Base-by-base conservation (phyloP, 2,113 vertebrate genomes). In the Peromyscus maniculatus region DNA sequence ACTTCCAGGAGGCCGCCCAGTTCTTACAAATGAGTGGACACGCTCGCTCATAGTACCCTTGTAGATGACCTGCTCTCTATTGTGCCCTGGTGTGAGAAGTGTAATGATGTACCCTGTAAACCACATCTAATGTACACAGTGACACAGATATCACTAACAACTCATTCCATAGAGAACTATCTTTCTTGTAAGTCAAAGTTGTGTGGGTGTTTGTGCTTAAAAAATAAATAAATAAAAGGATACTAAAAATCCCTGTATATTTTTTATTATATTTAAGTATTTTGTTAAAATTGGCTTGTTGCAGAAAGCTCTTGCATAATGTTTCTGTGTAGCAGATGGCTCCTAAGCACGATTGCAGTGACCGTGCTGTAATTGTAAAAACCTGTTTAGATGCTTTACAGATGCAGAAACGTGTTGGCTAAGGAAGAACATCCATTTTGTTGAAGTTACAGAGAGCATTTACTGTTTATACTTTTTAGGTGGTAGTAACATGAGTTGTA, bases 151-250 rank as follows among this genome's bases (percentile, higher is more conserved):
- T 97, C 89, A 98, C 64, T 93, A 97, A 24, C 95, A 94, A 79
- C 64, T 95, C 95, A 89, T 71, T 96, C 84, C 96, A 93, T 94
- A 97, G 96, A 98, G 94, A 95, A 97, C 74, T 97, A 88, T 86
- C 80, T 92, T 98, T 86, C 84, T 92, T 98, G 98, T 98, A 98
- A 97, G 94, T 96, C 91, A 96, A 97, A 97, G 80, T 93, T 97
- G 97, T 98, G 94, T 95, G 97, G 97, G 97, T 66, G 26, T 97
- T 97, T 98, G 94, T 97, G 94, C 97, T 97, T 97, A 97, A 96
- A 7, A 46, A 75, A 98, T 97, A 97, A 49, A 49, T 39, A 75
- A 98, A 97, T 98, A 98, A 98, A 97, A 96, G 96, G 93, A 97
- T 98, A 94, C 93, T 98, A 97, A 98, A 97, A 97, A 96, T 98